Percentiles rank a stretch among this genome's conserved stretches.
phyloP scores from a whole-genome alignment of 2,888 invertebrate species.

The Chironomus tentans region DNA sequence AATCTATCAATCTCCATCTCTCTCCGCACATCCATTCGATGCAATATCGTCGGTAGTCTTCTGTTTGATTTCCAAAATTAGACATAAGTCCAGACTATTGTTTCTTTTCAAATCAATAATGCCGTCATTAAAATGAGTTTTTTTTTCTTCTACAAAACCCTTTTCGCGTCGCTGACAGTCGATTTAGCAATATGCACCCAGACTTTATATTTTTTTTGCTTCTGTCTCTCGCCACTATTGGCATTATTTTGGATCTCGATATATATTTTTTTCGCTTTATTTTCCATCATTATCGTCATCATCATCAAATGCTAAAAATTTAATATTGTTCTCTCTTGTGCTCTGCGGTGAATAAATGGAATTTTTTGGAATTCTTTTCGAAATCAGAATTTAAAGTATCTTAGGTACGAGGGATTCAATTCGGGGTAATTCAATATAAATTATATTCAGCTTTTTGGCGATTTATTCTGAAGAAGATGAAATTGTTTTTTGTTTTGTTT shows the following conservation, averaged over 20 bases:
- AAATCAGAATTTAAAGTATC: no score
- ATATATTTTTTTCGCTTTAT: background rate
- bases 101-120: slow-evolving; percentile 16
- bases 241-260: no score
- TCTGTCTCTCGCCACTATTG: no score
- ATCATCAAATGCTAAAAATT: no score
- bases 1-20: slow-evolving; percentile 22
- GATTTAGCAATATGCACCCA: slow-evolving; percentile 24
- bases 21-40: background rate
- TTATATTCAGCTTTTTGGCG: no score
- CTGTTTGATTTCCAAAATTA: slow-evolving; percentile 23
- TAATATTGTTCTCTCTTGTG: no score
- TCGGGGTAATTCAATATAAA: no score
- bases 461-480: no score
- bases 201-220: background rate
- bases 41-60: background rate
- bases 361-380: no score
- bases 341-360: no score
- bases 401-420: no score
- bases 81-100: slow-evolving; percentile 24
- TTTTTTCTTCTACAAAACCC: background rate
- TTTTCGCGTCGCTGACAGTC: background rate
- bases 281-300: background rate
- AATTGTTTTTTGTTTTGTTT: no score
- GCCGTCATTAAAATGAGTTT: slow-evolving; percentile 25